These are phyloP conservation scores for Calosoma granatense DNA, from an alignment of 1,140 invertebrate species.

Conservation along the genomic window DNA sequence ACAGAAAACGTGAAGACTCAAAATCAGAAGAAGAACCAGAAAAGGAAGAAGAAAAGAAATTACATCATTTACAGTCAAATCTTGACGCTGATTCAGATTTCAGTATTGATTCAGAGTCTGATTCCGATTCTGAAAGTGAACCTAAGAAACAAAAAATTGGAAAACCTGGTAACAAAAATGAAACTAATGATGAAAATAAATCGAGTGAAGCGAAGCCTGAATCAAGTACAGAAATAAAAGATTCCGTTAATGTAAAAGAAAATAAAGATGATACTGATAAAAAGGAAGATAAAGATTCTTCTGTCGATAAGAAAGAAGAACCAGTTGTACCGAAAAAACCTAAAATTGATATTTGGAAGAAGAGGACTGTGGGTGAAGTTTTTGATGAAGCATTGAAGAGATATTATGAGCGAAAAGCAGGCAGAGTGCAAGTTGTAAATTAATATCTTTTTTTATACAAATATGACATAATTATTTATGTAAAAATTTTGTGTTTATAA, in stretches of 20 bases:
- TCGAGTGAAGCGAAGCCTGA: constrained; percentile 17
- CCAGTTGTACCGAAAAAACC: constrained; percentile 30
- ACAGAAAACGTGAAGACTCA: constrained; percentile 46
- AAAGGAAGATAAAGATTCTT: constrained; percentile 19
- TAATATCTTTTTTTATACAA: too few species aligned
- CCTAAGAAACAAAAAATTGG: constrained; percentile 17
- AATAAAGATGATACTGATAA: constrained; percentile 17
- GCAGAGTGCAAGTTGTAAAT: not conserved
- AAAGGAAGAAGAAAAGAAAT: constrained; percentile 34
- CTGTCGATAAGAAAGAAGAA: too few species aligned
- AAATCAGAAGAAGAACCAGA: constrained; percentile 37
- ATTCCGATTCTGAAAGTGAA: constrained; percentile 26
- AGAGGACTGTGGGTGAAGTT: constrained; percentile 70
- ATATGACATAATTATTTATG: too few species aligned
- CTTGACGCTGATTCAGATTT: constrained; percentile 60
- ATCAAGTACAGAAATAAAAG: constrained; percentile 15
- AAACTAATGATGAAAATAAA: constrained; percentile 21
- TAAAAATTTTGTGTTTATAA: too few species aligned
- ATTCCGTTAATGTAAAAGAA: constrained; percentile 19
- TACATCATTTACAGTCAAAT: constrained; percentile 42
- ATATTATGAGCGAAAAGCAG: constrained; percentile 66
- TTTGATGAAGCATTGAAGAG: constrained; percentile 69
- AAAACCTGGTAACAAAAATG: constrained; percentile 19
- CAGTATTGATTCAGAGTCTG: constrained; percentile 46
- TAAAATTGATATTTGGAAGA: constrained; percentile 69